Percentiles rank a stretch among this genome's conserved stretches.
Conservation (phyloP, 2,888 invertebrate genomes). For the Brenthis daphne region DNA sequence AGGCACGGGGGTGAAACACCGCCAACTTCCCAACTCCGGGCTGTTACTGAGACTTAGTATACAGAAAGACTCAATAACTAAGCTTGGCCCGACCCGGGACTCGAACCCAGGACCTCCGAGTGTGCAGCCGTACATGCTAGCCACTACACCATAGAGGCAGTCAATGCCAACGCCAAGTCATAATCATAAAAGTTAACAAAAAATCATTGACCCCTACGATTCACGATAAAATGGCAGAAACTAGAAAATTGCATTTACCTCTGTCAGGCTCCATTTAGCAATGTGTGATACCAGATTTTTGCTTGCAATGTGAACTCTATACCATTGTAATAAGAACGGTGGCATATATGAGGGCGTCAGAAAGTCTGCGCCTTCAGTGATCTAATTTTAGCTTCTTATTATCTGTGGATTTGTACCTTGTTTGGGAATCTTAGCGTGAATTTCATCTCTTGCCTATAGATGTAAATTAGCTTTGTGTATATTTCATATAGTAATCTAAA, state of each 20-base stretch:
- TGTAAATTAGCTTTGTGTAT: no score
- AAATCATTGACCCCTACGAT: constrained; percentile 19
- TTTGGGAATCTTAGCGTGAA: background rate
- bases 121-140: no score
- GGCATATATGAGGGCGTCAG: background rate
- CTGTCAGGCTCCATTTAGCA: constrained; percentile 9
- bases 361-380: constrained; percentile 15
- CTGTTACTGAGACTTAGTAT: no score
- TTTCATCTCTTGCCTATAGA: no score
- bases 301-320: constrained; percentile 7
- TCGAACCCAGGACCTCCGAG: no score
- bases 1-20: no score
- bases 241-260: constrained; percentile 30
- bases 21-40: no score
- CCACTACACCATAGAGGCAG: no score
- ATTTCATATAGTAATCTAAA: no score
- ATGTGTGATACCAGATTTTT: background rate
- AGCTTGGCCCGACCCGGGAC: no score
- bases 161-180: no score
- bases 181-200: background rate
- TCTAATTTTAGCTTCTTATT: constrained; percentile 28
- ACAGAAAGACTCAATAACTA: no score
- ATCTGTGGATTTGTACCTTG: constrained; percentile 14
- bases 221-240: constrained; percentile 29
- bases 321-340: background rate